These are phyloP conservation scores for Chionoecetes opilio DNA, from an alignment of 1,140 invertebrate species.

Conservation along the genomic window DNA sequence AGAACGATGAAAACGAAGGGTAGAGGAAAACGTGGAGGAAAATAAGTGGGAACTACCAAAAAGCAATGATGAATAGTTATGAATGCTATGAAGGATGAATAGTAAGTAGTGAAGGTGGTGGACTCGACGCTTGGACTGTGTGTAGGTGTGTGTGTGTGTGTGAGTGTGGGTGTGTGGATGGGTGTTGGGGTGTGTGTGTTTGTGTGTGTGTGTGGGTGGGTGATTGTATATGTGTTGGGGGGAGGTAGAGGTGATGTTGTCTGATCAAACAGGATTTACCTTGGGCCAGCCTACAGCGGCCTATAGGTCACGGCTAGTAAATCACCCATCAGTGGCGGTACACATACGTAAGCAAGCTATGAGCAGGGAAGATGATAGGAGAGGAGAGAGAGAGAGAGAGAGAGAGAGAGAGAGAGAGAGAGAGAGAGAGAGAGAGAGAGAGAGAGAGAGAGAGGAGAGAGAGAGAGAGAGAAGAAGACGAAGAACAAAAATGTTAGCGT, in stretches of 20 bases:
- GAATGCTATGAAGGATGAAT: background rate
- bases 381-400: background rate
- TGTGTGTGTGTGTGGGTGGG: background rate
- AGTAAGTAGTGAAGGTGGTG: background rate
- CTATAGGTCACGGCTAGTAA: background rate
- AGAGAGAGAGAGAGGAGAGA: no score
- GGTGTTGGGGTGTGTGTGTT: background rate
- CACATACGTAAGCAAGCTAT: background rate
- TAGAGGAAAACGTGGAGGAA: no score
- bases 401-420: no score
- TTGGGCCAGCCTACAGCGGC: background rate
- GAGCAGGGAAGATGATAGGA: background rate
- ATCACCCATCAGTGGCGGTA: slow-evolving; percentile 25
- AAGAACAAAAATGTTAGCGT: no score
- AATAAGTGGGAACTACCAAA: background rate
- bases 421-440: no score
- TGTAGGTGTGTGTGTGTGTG: background rate
- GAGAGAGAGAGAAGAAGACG: no score
- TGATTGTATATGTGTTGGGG: no score
- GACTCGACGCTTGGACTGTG: background rate
- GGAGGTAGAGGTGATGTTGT: background rate
- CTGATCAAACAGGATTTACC: background rate
- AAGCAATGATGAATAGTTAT: background rate
- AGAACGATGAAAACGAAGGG: background rate
- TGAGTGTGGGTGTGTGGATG: background rate